These are phyloP conservation scores for Meiosimyza platycephala DNA, from an alignment of 2,888 invertebrate genomes.

Conservation along the genomic window DNA sequence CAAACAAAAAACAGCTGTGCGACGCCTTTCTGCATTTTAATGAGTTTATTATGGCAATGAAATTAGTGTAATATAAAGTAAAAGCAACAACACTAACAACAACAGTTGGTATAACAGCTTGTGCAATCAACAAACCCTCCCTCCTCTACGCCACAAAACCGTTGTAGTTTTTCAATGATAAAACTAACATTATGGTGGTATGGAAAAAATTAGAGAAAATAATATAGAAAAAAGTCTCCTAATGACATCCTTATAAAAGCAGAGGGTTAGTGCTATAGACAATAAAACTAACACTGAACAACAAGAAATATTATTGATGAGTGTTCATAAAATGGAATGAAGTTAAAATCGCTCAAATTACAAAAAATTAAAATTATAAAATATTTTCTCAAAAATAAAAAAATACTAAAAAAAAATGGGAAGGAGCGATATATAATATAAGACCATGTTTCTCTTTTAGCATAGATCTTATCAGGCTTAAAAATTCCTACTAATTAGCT, in stretches of 20 bases:
- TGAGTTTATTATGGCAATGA: slow-evolving; percentile 44
- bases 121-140: too few relatives aligned
- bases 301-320: too few relatives aligned
- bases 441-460: too few relatives aligned
- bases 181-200: background rate
- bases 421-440: too few relatives aligned
- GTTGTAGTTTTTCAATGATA: background rate
- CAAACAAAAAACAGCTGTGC: background rate
- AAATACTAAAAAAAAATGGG: too few relatives aligned
- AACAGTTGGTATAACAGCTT: background rate
- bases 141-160: background rate
- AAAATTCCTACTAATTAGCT: too few relatives aligned
- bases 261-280: background rate
- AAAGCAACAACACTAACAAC: background rate
- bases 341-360: too few relatives aligned
- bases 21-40: slow-evolving; percentile 41
- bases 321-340: too few relatives aligned
- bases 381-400: too few relatives aligned
- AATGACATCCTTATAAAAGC: background rate
- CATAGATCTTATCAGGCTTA: too few relatives aligned
- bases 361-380: too few relatives aligned
- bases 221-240: background rate
- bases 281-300: too few relatives aligned
- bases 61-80: slow-evolving; percentile 28
- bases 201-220: background rate